Evolutionary conservation across 2,113 vertebrate genomes (phyloP).

Genomic region (Cichladusa arquata): DNA sequence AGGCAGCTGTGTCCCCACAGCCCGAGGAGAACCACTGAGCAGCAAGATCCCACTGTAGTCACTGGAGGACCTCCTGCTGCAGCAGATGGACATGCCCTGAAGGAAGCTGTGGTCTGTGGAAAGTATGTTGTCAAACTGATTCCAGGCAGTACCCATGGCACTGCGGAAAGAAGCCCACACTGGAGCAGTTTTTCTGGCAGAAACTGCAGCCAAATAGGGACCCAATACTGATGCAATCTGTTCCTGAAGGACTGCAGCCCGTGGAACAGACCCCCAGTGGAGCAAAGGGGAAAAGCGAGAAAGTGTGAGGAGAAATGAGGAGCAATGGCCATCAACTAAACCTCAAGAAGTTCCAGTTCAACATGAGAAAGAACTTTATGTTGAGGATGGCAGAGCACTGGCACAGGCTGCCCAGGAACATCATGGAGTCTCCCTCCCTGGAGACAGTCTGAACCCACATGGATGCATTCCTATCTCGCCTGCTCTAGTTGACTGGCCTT

Average conservation of each 20-base stretch:
- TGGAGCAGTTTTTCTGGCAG: not conserved
- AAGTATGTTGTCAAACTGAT: not conserved
- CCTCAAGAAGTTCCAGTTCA: not conserved
- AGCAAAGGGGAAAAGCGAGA: not conserved
- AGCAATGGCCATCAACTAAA: not conserved
- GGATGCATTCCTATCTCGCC: not conserved
- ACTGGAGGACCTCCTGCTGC: fast-evolving
- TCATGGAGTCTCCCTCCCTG: not conserved
- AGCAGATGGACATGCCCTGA: not conserved
- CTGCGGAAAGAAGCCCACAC: fast-evolving
- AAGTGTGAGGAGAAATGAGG: not conserved
- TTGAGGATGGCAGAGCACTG: not conserved
- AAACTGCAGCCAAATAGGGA: not conserved
- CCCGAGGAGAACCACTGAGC: fast-evolving
- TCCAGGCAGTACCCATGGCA: not conserved
- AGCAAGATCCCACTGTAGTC: not conserved
- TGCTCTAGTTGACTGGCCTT: not conserved
- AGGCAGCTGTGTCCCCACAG: not conserved
- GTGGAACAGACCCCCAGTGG: not conserved
- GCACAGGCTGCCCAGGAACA: not conserved
- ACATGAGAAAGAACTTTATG: not conserved
- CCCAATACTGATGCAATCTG: fast-evolving
- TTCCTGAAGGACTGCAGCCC: not conserved
- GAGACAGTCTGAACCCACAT: not conserved
- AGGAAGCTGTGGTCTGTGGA: not conserved